phyloP scores from a whole-genome alignment of 2,888 invertebrate species.

The Ceraclea dissimilis region DNA sequence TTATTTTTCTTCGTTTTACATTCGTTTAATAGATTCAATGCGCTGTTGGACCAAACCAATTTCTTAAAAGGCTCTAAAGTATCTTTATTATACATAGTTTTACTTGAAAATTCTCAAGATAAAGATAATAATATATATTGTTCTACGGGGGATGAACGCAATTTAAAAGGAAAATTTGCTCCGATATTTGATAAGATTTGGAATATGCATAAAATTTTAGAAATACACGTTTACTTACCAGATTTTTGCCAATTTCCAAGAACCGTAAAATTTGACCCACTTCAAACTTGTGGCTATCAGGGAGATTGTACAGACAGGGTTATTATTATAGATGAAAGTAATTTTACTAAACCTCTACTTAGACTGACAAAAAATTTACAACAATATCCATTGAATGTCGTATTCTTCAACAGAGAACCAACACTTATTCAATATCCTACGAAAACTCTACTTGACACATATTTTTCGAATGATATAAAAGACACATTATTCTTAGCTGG shows the following conservation, averaged over 20 bases:
- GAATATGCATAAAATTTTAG: slow-evolving; percentile 8
- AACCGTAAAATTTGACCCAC: slow-evolving; percentile 4
- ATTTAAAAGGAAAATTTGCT: neutral
- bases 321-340: neutral
- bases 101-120: no score
- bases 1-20: no score
- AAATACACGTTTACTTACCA: slow-evolving; percentile 10
- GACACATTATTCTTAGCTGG: slow-evolving; percentile 30
- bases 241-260: slow-evolving; percentile 1
- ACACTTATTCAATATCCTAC: slow-evolving; percentile 27
- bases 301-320: slow-evolving; percentile 1
- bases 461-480: slow-evolving; percentile 25
- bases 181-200: neutral
- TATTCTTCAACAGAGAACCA: slow-evolving; percentile 32
- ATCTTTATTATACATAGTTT: no score
- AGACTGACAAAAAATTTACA: slow-evolving; percentile 25
- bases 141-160: neutral
- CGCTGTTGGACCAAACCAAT: no score
- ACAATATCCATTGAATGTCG: slow-evolving; percentile 32
- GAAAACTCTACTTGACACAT: slow-evolving; percentile 22
- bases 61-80: no score
- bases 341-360: neutral
- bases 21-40: no score
- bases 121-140: no score
- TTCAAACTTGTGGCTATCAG: neutral